phyloP scores from a whole-genome alignment of 2,888 invertebrate species.

The Cloeon dipterum region DNA sequence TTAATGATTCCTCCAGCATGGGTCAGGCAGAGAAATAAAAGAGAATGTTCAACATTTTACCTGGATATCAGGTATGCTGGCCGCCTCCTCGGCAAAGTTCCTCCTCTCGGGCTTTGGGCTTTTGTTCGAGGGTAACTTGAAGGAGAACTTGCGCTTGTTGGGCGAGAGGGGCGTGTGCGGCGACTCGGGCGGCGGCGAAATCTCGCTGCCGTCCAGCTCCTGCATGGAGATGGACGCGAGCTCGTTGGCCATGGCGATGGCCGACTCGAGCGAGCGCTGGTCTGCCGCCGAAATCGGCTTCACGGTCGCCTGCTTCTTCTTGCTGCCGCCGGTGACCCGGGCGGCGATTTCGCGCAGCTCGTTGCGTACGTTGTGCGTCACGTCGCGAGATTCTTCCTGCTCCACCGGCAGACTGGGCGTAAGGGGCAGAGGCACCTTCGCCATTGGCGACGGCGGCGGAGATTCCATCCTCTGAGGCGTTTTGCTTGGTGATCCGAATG shows the following conservation, averaged over 20 bases:
- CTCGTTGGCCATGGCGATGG: conserved; percentile 83
- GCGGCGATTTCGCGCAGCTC: conserved; percentile 40
- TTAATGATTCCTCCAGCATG: too few relatives aligned
- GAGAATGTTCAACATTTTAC: too few relatives aligned
- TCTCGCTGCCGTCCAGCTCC: conserved; percentile 13
- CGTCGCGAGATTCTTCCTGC: conserved; percentile 13
- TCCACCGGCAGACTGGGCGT: conserved; percentile 12
- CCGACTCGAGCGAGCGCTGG: conserved; percentile 72
- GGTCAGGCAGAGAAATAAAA: too few relatives aligned
- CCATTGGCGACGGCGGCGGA: conserved; percentile 17
- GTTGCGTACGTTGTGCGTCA: conserved; percentile 39
- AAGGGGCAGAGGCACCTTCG: too few relatives aligned
- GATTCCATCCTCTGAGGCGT: conserved; percentile 11
- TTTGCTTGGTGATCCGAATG: conserved; percentile 14
- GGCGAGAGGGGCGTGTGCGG: conserved; percentile 34
- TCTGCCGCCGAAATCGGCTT: conserved; percentile 89
- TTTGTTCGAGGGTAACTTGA: conserved; percentile 28
- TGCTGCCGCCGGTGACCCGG: conserved; percentile 15
- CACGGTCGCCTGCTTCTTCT: conserved; percentile 35
- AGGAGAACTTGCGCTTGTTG: conserved; percentile 59
- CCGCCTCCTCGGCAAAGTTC: conserved; percentile 77
- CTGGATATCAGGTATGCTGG: conserved; percentile 69
- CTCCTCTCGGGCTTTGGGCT: conserved; percentile 45
- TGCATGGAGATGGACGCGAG: conserved; percentile 44
- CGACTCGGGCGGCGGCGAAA: conserved; percentile 10